These are phyloP conservation scores for Paradisaea rubra DNA, from an alignment of 2,113 vertebrate species.

Conservation along the genomic window DNA sequence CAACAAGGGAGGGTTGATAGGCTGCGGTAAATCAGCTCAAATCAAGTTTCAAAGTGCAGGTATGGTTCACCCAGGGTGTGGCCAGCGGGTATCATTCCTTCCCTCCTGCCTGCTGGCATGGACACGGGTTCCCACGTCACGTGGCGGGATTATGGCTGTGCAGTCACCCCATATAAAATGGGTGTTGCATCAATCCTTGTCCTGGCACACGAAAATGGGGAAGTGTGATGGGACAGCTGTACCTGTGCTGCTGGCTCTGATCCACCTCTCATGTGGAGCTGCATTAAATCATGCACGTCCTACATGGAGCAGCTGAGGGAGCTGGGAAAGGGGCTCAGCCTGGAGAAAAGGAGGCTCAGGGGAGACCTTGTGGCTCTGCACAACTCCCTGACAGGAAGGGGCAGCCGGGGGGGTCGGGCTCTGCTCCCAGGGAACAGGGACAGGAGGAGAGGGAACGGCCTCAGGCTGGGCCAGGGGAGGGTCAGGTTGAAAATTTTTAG, in stretches of 20 bases:
- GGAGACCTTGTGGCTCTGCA: not conserved
- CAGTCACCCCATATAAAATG: not conserved
- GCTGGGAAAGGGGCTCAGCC: not conserved
- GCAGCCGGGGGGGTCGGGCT: accelerated
- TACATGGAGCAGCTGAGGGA: not conserved
- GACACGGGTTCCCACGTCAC: accelerated
- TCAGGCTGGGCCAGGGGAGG: not conserved
- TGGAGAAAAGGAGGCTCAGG: not conserved
- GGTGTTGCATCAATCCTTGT: not conserved
- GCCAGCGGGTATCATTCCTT: not conserved
- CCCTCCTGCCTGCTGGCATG: not conserved
- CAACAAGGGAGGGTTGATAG: not conserved
- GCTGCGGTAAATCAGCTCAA: not conserved
- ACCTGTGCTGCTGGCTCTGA: accelerated
- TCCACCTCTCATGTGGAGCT: not conserved
- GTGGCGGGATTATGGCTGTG: accelerated
- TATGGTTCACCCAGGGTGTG: not conserved
- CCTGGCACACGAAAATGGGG: not conserved
- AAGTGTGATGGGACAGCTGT: not conserved
- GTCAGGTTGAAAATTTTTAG: not conserved
- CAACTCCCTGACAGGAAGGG: not conserved
- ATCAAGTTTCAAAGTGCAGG: not conserved
- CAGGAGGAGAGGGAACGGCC: not conserved
- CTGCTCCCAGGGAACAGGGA: not conserved
- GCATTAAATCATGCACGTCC: accelerated